Base-by-base conservation (phyloP, 2,113 vertebrate genomes). In the Platanista minor region DNA sequence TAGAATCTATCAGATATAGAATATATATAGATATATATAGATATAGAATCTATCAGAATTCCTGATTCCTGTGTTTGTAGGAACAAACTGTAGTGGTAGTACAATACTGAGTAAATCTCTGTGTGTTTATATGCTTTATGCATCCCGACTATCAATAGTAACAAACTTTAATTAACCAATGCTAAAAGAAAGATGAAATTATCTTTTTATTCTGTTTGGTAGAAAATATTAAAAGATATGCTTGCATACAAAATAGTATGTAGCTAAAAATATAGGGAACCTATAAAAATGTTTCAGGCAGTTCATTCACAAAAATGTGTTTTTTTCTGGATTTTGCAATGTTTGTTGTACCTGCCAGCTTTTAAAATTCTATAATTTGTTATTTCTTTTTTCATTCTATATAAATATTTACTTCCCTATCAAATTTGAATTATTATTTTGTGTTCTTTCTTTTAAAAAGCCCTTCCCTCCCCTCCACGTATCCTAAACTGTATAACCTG, bases 381-480 rank as follows among this genome's bases (percentile, higher is more conserved):
- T 27, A 66, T 29, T 69, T 36, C 11, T 52, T 87, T 80, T 54
- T 77, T 91, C 5, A 41, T 33, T 69, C 29, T 39, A 80, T 74
- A 36, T 67, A 88, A 36, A 41, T 61, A 69, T 36, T 81, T 57
- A 67, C 20, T 46, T 90, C 57, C 31, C 18, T 52, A 18, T 74
- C 39, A 66, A 41, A 87, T 8, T 64, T 59, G 54, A 77, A 80
- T 43, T 27, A 17, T n/a, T 49, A 29, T 31, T 95, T 91, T 62
- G 29, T 66, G 10, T 67, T 39, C 43, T 25, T 52, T 86, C 23
- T 36, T 77, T 62, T 67, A 20, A 43, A 81, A 82, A 71, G 15
- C 1, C 23, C 1, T 1, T 43, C 25, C 36, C 18, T 29, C 14
- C 61, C 12, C 3, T 92, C n/a, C 0, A 36, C 9, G 33, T 87